These are phyloP conservation scores for Myrmophylax atrothorax DNA, from an alignment of 2,113 vertebrate species.

Conservation along the genomic window DNA sequence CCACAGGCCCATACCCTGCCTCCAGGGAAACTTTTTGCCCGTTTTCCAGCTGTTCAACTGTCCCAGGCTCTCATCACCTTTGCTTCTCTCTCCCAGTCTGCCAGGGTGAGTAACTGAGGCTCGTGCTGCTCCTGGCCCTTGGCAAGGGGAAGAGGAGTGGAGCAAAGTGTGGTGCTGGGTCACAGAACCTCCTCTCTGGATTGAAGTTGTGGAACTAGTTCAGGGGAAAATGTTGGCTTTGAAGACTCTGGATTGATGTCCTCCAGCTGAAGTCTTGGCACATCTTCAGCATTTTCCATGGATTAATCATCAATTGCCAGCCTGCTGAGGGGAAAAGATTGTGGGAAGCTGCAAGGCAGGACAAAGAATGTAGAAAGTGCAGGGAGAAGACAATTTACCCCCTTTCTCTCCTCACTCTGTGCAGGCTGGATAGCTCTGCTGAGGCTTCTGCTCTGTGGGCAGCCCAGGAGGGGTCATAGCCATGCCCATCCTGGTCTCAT, in stretches of 20 bases:
- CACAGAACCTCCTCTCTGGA: not conserved
- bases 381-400: not conserved
- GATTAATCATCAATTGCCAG: conserved; percentile 31
- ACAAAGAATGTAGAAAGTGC: not conserved
- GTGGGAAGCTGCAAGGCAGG: not conserved
- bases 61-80: not conserved
- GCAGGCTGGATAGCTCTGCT: not conserved
- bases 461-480: not conserved
- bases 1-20: not conserved
- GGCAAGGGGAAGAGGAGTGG: not conserved
- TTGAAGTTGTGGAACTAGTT: not conserved
- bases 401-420: not conserved
- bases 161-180: not conserved
- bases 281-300: not conserved
- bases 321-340: not conserved
- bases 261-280: not conserved
- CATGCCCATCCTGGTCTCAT: not conserved
- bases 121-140: not conserved
- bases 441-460: not conserved
- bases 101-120: not conserved
- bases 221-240: not conserved
- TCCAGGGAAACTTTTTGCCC: not conserved
- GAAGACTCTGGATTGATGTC: not conserved
- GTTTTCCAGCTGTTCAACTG: not conserved
- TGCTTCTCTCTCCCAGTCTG: not conserved